phyloP scores from a whole-genome alignment of 2,888 invertebrate genomes.

The Agrotis clavis region DNA sequence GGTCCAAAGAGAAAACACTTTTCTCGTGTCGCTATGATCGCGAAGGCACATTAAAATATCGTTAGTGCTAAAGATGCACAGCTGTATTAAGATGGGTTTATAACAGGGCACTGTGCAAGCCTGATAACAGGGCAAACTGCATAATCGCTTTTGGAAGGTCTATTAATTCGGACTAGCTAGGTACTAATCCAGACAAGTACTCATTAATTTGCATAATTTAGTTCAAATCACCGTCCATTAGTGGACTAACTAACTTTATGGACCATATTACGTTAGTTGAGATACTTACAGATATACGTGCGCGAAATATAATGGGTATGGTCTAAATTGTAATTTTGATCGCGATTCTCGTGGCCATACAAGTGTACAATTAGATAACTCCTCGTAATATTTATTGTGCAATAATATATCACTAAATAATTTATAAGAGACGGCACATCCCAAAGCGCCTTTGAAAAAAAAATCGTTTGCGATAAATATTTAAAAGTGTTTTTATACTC shows the following conservation, averaged over 20 bases:
- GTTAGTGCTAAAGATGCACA: not conserved
- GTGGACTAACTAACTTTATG: constrained; percentile 3
- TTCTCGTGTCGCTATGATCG: not conserved
- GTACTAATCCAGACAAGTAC: constrained; percentile 11
- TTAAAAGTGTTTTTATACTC: not conserved
- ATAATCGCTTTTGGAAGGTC: not conserved
- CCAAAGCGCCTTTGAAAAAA: not conserved
- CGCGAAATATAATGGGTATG: not conserved
- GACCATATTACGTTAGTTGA: not conserved
- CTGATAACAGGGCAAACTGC: not conserved
- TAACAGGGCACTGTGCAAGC: not conserved
- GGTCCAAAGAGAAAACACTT: not conserved
- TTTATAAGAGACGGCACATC: constrained; percentile 10
- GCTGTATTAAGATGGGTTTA: not conserved
- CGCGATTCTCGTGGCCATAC: constrained; percentile 42
- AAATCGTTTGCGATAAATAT: constrained; percentile 9
- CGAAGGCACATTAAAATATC: not conserved
- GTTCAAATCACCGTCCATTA: constrained; percentile 2
- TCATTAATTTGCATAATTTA: constrained; percentile 34
- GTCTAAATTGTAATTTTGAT: not conserved
- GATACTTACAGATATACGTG: not conserved
- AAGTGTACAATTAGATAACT: constrained; percentile 41
- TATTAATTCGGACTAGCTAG: constrained; percentile 18
- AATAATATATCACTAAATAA: constrained; percentile 37
- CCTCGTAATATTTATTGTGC: constrained; percentile 38